Evolutionary conservation across 2,113 vertebrate genomes (phyloP).

Genomic region (human (Homo sapiens)): DNA sequence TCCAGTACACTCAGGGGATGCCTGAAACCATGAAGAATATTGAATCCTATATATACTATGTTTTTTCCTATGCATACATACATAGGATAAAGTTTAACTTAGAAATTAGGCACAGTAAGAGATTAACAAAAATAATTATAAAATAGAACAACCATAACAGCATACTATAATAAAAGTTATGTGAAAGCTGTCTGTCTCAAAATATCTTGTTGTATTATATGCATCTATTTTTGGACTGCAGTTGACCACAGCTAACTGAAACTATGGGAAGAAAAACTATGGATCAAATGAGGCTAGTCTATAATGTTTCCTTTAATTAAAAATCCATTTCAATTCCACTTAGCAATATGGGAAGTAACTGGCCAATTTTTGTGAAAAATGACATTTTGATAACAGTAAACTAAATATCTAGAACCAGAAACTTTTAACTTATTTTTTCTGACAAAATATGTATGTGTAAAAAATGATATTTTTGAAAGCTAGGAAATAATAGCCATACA

Average conservation of each 20-base stretch:
- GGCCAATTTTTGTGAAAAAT: not conserved
- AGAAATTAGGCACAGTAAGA: not conserved
- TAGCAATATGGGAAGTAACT: not conserved
- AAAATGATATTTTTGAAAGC: not conserved
- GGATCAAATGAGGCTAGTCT: not conserved
- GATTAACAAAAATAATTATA: not conserved
- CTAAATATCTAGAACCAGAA: not conserved
- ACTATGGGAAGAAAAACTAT: not conserved
- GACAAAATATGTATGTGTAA: slow-evolving; percentile 16
- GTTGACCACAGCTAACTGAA: not conserved
- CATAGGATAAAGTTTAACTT: not conserved
- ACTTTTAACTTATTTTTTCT: not conserved
- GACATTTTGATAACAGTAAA: not conserved
- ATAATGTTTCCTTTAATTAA: not conserved
- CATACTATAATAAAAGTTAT: not conserved
- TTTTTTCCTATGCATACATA: not conserved
- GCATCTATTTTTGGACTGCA: not conserved
- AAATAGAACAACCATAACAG: not conserved
- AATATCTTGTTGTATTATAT: not conserved
- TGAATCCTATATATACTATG: not conserved
- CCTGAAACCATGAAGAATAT: not conserved
- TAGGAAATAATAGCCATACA: not conserved
- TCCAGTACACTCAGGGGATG: not conserved
- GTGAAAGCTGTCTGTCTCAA: not conserved
- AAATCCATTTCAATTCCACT: not conserved